Base-by-base conservation (phyloP, 2,113 vertebrate species). In the Neolamprologus variostigma region DNA sequence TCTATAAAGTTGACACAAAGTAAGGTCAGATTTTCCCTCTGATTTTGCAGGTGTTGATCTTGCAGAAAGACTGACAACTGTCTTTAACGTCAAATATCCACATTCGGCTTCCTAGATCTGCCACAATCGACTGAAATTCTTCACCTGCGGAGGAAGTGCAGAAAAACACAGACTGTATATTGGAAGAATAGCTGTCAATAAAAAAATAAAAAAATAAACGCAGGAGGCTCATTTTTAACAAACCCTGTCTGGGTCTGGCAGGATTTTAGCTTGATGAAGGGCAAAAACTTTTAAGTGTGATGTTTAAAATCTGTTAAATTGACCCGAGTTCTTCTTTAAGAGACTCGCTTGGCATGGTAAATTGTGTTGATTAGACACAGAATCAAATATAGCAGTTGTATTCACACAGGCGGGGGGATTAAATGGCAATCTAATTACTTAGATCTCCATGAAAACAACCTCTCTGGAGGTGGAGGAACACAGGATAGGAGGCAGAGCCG, bases 371-470 rank as follows among this genome's bases (percentile, higher is more conserved):
- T 93, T 92, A 89, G 95, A 94, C 93, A 94, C 90, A 93, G 91
- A 95, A 93, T 95, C 93, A 95, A 95, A 96, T 95, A 94, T 93
- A 96, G 94, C 93, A 82, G 87, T 93, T 87, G 84, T 82, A 89
- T 95, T 95, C 94, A 92, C 90, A 91, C 82, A 91, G 91, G 89
- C 89, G 84, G 83, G 71, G 79, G 93, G 96, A 96, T 96, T 96
- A 95, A 95, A 95, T 86, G 82, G 31, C 90, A 94, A 96, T 97
- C 93, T 95, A 96, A 96, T 97, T 96, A 95, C 87, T 91, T 23
- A 82, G 83, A 94, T 93, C 94, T 93, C 92, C 92, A 90, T 94
- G 92, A 95, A 94, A 95, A 91, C 92, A 89, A 92, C 91, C 92
- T 87, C 91, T 91, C 87, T 47, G 91, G 93, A 92, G 91, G 94